Evolutionary conservation across 1,140 invertebrate genomes (phyloP).

Genomic region (Trichoplusia ni): DNA sequence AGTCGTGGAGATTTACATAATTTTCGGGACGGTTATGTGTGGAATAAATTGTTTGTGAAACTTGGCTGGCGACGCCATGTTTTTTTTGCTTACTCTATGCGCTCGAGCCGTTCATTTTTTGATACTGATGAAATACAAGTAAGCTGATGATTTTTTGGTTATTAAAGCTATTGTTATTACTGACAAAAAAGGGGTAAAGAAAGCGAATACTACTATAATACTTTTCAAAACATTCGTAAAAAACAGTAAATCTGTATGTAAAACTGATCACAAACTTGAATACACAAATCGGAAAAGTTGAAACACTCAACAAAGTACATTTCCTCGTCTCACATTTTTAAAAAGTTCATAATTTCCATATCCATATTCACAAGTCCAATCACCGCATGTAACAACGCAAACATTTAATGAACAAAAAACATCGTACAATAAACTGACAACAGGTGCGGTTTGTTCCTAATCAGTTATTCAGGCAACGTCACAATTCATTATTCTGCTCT

Average conservation of each 20-base stretch:
- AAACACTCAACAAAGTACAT: no score
- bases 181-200: no score
- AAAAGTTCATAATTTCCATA: not conserved
- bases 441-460: conserved; percentile 51
- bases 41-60: conserved; percentile 17
- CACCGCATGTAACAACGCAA: conserved; percentile 21
- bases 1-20: conserved; percentile 43
- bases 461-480: conserved; percentile 52
- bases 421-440: conserved; percentile 32
- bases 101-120: no score
- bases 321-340: not conserved
- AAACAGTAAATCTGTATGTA: no score
- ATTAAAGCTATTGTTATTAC: no score
- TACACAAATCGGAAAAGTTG: no score
- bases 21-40: conserved; percentile 21
- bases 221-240: no score
- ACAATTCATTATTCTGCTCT: conserved; percentile 55
- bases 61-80: conserved; percentile 6
- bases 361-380: not conserved
- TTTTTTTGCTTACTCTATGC: conserved; percentile 9
- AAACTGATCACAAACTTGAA: no score
- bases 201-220: no score
- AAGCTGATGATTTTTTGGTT: no score
- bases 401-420: conserved; percentile 33
- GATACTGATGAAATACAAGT: no score